Evolutionary conservation across 2,797 vertebrate genomes (phyloP).

Genomic region (Myotis myotis): DNA sequence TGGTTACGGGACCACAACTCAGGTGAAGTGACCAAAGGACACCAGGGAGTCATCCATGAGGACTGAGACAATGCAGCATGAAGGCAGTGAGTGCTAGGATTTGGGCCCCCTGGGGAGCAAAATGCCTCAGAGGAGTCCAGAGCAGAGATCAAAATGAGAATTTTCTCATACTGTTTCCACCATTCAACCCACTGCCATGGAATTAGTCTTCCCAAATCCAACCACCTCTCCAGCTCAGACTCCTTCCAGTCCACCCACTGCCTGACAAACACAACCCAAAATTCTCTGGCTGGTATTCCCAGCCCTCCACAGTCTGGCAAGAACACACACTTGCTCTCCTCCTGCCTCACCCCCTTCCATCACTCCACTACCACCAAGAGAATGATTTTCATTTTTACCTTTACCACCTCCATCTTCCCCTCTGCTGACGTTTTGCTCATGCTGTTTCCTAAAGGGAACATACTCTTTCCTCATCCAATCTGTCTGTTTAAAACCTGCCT

Average conservation of each 20-base stretch:
- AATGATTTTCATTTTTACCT: not conserved
- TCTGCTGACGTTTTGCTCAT: not conserved
- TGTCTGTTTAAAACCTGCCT: not conserved
- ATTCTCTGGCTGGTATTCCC: not conserved
- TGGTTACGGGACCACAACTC: not conserved
- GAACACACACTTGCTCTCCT: not conserved
- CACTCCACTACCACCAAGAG: not conserved
- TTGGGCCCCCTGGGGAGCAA: no score
- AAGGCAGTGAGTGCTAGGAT: not conserved
- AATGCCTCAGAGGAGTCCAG: not conserved
- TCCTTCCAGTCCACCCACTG: not conserved
- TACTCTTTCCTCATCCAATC: not conserved
- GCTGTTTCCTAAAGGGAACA: slow-evolving; percentile 9
- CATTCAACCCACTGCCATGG: not conserved
- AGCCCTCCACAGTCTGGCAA: not conserved
- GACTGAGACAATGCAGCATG: not conserved
- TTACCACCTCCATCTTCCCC: not conserved
- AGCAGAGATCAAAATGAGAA: not conserved
- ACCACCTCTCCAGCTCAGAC: not conserved
- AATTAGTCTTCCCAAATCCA: not conserved
- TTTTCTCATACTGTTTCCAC: not conserved
- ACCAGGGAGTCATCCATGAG: not conserved
- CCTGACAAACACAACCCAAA: not conserved
- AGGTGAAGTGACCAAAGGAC: not conserved
- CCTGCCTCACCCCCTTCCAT: not conserved